Percentiles rank a stretch among this genome's conserved stretches.
Evolutionary conservation across 2,888 invertebrate species (phyloP).

Genomic region (Aleiodes alternator): DNA sequence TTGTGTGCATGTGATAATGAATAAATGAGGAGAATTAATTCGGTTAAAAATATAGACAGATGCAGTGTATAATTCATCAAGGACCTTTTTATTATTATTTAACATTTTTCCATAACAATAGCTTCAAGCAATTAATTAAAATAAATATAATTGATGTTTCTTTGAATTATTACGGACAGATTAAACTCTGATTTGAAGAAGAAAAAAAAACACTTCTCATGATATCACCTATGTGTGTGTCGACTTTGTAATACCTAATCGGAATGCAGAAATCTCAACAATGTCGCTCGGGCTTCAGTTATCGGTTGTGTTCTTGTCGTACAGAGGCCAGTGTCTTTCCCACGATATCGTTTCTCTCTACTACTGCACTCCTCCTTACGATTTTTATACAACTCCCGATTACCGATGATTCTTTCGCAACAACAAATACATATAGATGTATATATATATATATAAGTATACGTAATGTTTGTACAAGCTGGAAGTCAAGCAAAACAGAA

Average conservation of each 20-base stretch:
- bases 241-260: constrained; percentile 44
- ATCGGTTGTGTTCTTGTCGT: constrained; percentile 50
- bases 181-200: neutral
- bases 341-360: constrained; percentile 55
- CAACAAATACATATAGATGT: neutral
- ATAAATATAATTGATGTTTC: constrained; percentile 22
- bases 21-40: constrained; percentile 16
- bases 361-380: constrained; percentile 34
- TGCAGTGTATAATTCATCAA: constrained; percentile 15
- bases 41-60: neutral
- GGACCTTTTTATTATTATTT: neutral
- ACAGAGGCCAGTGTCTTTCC: constrained; percentile 54
- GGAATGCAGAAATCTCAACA: constrained; percentile 59
- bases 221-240: constrained; percentile 38
- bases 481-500: constrained; percentile 22
- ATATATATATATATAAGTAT: constrained; percentile 13
- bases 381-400: constrained; percentile 38
- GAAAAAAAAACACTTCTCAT: constrained; percentile 38
- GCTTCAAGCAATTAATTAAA: neutral
- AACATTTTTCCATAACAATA: neutral
- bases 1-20: neutral
- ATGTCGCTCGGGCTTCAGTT: constrained; percentile 58
- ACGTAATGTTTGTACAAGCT: constrained; percentile 8
- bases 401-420: constrained; percentile 34
- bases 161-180: constrained; percentile 8